Base-by-base conservation (phyloP, 2,797 vertebrate species). In the Otus scops region DNA sequence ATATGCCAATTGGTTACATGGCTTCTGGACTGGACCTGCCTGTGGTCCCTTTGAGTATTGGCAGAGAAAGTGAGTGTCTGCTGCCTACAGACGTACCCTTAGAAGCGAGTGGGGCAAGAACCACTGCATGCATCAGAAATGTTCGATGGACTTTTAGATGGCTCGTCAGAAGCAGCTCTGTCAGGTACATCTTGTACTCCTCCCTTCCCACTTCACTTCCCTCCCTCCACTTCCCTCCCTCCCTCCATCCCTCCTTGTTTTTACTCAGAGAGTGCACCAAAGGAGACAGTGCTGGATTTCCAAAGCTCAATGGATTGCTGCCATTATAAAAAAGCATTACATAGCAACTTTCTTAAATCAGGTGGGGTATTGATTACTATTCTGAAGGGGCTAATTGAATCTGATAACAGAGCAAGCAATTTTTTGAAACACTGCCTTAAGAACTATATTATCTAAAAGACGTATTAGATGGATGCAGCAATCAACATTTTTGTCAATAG, bases 311-410 rank as follows among this genome's bases (percentile, higher is more conserved):
- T 47, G 41, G 22, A 78, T 81, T 59, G 45, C 57, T 85, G 61
- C 45, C 50, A 32, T 81, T 85, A 45, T 50, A 68, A 24, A 75
- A 81, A 92, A 89, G 17, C 24, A 76, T 36, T 84, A n/a, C 27
- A 27, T n/a, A 79, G 69, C 34, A 88, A 79, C 76, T 84, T 94
- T 54, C 92, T 94, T 94, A 82, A 94, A 90, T 85, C 74, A 76
- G 38, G 27, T 75, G 5, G 9, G 10, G 0, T 92, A 95, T 95
- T 0, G 36, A 95, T 92, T 95, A 64, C 50, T 61, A 69, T 90
- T 80, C 59, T 87, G 74, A 92, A 91, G 27, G 59, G 63, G 19
- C 54, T 94, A 86, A 92, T 63, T 88, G 88, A 94, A 94, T 92
- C 70, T 92, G 70, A 87, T 89, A 93, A 86, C 36, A 88, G 20